phyloP scores from a whole-genome alignment of 2,888 invertebrate species.

The Acleris holmiana region DNA sequence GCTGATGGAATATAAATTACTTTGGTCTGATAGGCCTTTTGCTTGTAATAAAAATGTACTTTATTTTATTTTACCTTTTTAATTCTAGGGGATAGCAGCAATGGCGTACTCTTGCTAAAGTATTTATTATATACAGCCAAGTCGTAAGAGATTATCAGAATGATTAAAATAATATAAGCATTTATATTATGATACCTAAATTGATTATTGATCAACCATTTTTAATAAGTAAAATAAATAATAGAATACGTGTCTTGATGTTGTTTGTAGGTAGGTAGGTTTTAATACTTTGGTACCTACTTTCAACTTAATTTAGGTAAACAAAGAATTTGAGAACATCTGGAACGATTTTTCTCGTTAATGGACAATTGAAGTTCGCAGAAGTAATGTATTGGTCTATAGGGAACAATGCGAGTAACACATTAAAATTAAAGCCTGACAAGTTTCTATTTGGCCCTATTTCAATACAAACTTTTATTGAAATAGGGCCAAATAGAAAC shows the following conservation, averaged over 20 bases:
- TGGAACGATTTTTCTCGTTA: too few species aligned
- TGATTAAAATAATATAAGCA: background rate
- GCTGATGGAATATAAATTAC: constrained; percentile 36
- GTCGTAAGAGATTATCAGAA: background rate
- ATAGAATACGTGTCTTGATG: background rate
- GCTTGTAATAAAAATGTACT: constrained; percentile 33
- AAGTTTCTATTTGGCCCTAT: too few species aligned
- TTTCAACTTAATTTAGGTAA: too few species aligned
- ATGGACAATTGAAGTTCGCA: too few species aligned
- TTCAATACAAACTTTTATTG: too few species aligned
- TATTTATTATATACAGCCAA: constrained; percentile 10
- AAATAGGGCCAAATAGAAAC: too few species aligned
- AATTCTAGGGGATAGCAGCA: constrained; percentile 17
- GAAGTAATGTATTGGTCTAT: too few species aligned
- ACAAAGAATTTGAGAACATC: too few species aligned
- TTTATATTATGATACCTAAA: background rate
- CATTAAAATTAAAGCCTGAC: too few species aligned
- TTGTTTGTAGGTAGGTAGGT: too few species aligned
- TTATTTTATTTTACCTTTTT: constrained; percentile 31
- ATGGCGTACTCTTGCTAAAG: constrained; percentile 25
- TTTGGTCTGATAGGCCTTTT: constrained; percentile 35
- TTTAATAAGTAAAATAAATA: background rate
- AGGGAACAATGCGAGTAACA: too few species aligned
- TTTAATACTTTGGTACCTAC: too few species aligned
- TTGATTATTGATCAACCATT: background rate